phyloP scores from a whole-genome alignment of 2,888 invertebrate genomes.

The Heterodera filipjevi region DNA sequence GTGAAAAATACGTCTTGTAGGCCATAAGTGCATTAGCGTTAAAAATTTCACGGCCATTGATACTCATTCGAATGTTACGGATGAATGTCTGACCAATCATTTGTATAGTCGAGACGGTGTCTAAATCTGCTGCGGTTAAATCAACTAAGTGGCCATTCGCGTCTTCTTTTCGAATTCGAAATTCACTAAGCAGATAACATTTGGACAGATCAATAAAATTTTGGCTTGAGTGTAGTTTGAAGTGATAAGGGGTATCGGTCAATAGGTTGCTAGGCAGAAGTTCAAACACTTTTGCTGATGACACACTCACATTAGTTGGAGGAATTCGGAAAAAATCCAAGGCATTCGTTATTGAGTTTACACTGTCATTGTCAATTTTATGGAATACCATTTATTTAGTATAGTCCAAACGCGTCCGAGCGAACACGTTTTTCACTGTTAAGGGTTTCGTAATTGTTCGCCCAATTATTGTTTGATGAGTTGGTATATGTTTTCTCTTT shows the following conservation, averaged over 20 bases:
- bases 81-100: conserved; percentile 10
- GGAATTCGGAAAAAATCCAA: conserved; percentile 28
- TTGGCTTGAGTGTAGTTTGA: conserved; percentile 21
- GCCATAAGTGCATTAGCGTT: neutral
- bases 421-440: conserved; percentile 19
- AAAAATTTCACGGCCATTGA: conserved; percentile 11
- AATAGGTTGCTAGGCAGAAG: conserved; percentile 24
- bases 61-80: neutral
- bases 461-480: neutral
- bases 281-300: neutral
- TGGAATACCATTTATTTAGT: conserved; percentile 22
- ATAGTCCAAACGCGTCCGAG: conserved; percentile 29
- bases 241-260: conserved; percentile 19
- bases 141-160: neutral
- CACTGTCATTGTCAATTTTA: conserved; percentile 28
- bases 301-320: conserved; percentile 30
- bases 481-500: neutral
- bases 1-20: conserved; percentile 6
- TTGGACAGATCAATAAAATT: conserved; percentile 27
- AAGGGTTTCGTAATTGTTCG: no score
- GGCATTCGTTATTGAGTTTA: conserved; percentile 27
- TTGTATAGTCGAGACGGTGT: neutral
- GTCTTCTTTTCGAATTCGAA: conserved; percentile 6
- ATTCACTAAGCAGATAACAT: conserved; percentile 22
- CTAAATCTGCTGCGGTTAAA: neutral